Base-by-base conservation (phyloP, 2,888 invertebrate genomes). In the Unio pictorum region DNA sequence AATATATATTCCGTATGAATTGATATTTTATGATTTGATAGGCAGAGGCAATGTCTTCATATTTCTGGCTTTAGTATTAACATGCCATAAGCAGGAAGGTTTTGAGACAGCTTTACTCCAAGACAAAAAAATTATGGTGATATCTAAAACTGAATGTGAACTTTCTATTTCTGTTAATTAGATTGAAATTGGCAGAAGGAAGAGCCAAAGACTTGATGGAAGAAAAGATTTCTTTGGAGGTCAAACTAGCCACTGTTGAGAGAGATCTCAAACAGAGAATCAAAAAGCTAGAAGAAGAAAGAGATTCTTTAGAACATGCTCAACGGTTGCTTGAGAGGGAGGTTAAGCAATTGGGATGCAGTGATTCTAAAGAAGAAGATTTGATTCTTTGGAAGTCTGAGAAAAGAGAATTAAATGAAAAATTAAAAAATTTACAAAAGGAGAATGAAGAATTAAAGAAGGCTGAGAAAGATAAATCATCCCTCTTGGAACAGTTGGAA, bases 391-490 rank as follows among this genome's bases (percentile, higher is more conserved):
- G 26, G 55, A 61, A 54, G 67, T 23, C 17, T 8, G 20, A 34
- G 54, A 54, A 66, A 58, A 57, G 58, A n/a, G 34, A 57, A n/a
- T n/a, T 56, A 58, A 56, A 45, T 64, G 23, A n/a, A n/a, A 57
- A 61, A 61, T 28, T 58, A 5, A 63, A 65, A 23, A 59, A 57
- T n/a, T 64, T 66, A 57, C 68, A 69, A 34, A 63, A 71, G 58
- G 64, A 77, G 60, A 70, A 78, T 61, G 63, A 77, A 92, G 93
- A 81, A 88, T 91, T 30, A 15, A 87, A 91, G 64, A 90, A 88
- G 71, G 90, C 91, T 74, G 82, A 92, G 4, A 75, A 58, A 23
- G 57, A 45, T 11, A 45, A 45, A 45, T 15, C 3, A 15, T 45
- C 45, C 54, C 61, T 78, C 28, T 79, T 81, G 57, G 75, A 80